Conservation (phyloP, 2,888 invertebrate species). For the Gari tellinella region DNA sequence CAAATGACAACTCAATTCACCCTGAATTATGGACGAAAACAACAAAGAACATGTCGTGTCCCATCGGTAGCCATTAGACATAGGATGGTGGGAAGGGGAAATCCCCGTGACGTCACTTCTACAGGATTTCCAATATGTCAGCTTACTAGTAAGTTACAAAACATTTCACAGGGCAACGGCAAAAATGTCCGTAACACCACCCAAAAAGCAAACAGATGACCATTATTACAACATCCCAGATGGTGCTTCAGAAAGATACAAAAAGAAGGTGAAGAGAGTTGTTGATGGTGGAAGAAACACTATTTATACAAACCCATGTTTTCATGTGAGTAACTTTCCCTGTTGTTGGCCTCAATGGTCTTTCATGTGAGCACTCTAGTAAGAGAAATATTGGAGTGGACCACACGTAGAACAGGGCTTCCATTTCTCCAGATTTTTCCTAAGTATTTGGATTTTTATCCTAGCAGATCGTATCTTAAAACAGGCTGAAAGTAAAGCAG, state of each 20-base stretch:
- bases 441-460: too few relatives aligned
- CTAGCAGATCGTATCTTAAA: too few relatives aligned
- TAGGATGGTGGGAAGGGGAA: constrained; percentile 67
- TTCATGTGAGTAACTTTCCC: too few relatives aligned
- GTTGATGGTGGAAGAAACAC: too few relatives aligned
- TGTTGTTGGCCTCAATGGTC: too few relatives aligned
- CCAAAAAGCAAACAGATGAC: background rate
- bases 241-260: background rate
- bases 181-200: background rate
- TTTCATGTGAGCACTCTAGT: too few relatives aligned
- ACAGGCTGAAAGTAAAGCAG: too few relatives aligned
- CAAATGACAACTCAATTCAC: background rate
- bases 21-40: constrained; percentile 5
- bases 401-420: too few relatives aligned
- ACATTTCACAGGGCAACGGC: background rate
- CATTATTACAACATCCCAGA: background rate
- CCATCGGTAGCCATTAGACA: constrained; percentile 70
- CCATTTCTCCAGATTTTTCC: too few relatives aligned
- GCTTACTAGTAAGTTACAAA: background rate
- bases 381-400: too few relatives aligned
- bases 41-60: constrained; percentile 61
- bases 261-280: background rate
- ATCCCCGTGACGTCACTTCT: constrained; percentile 54
- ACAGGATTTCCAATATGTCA: constrained; percentile 9
- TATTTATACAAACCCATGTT: too few relatives aligned